Evolutionary conservation across 2,797 vertebrate species (phyloP), one percentile per base, ranked within the genome.

Genomic region (Natrix natrix): DNA sequence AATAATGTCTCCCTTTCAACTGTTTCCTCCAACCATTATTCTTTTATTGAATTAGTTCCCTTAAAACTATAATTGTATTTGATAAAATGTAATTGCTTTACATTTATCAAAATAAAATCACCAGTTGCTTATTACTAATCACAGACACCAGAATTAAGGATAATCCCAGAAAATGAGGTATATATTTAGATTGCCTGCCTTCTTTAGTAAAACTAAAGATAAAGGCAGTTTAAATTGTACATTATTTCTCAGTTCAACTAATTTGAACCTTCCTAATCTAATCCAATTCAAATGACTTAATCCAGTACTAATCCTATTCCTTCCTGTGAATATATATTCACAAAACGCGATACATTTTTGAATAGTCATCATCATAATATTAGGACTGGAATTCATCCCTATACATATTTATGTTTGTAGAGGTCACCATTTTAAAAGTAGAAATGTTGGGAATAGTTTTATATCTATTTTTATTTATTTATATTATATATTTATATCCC

Each of bases 31-130:
- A 17, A 57, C 56, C 22, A 54, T 54, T 91, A 57, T 87, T 87
- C 60, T 87, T 92, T 92, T 22, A 88, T 90, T 93, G 87, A 93
- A 93, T 93, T 93, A 88, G 74, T 91, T 91, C 90, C 55, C 54
- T 60, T 78, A 61, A 93, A 93, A 48, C 37, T 48, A 48, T 83
- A 83, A 83, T 83, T 48, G 74, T 83, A 83, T 48, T 83, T 83
- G 74, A 83, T 83, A 83, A 83, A 83, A 83, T 24, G 20, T 48
- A 83, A 78, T 88, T 88, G 66, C 66, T 93, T 78, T 88, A 78
- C 66, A 8, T 88, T 93, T 88, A 93, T 93, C 90, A 91, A 88
- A 93, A 91, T 55, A 60, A 78, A 78, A 91, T 91, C 90, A 91
- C 43, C 66, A 88, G 56, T 66, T 78, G 56, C 86, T 78, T 88